A percentile compares a stretch with the other conserved stretches of the same genome.
Evolutionary conservation across 2,888 invertebrate genomes (phyloP).

Genomic region (Mimas tiliae): DNA sequence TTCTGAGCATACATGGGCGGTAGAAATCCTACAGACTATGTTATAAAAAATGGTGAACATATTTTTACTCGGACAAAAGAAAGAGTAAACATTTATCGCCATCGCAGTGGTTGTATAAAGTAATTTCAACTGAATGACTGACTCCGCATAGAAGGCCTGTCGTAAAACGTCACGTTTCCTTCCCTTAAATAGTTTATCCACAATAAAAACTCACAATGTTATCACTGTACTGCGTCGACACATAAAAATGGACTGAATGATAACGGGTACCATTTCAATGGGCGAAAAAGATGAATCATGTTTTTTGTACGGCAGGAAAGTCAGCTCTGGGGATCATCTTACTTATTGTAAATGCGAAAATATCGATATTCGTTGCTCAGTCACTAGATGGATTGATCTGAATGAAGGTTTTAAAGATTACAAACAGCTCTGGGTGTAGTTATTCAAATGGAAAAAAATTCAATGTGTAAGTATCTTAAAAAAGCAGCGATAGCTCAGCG

Average conservation of each 20-base stretch:
- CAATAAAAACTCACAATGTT: conserved; percentile 28
- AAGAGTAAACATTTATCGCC: conserved; percentile 1
- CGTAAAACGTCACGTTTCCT: conserved; percentile 13
- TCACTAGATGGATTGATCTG: background rate
- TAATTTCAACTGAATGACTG: conserved; percentile 17
- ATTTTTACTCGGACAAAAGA: background rate
- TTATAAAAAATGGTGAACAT: no score
- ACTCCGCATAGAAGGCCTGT: conserved; percentile 14
- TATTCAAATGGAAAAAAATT: no score
- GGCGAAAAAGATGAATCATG: background rate
- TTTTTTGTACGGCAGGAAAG: conserved; percentile 3
- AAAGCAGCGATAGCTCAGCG: no score
- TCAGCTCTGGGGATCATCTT: background rate
- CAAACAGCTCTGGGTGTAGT: no score
- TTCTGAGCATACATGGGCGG: no score
- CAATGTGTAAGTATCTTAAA: no score
- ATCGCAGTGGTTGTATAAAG: conserved; percentile 2
- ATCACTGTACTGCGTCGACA: conserved; percentile 5
- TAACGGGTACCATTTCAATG: background rate
- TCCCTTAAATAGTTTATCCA: conserved; percentile 19
- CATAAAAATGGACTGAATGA: conserved; percentile 21
- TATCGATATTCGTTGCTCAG: background rate
- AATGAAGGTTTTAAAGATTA: background rate
- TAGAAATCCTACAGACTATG: no score
- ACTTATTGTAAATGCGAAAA: background rate